Evolutionary conservation across 2,113 vertebrate species (phyloP), one percentile per base, ranked within the genome.

Genomic region (Actenoides lindsayi): DNA sequence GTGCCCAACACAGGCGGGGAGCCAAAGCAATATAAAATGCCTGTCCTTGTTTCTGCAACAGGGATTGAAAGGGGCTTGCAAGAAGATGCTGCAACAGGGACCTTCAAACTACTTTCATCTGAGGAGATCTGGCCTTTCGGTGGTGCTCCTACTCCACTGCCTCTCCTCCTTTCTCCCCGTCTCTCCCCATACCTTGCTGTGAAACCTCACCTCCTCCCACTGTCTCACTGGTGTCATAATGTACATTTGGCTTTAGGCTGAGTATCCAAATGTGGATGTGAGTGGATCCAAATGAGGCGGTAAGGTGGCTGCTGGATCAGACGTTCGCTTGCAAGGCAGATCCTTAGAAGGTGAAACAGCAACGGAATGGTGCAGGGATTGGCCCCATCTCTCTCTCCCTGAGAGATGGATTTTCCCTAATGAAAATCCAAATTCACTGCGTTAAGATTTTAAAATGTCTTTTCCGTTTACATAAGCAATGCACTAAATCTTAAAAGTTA

Each of bases 161-260:
- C 28, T 89, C 60, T 42, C 28, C 54, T 71, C 31, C 59, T 50
- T 62, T 35, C 39, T 70, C 65, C 28, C 25, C 20, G 31, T 20
- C 30, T 50, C 33, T 75, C 27, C 31, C 35, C 17, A 1, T 1
- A 27, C 8, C 23, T 46, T 68, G 41, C 77, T 64, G 86, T 82
- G 87, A 95, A 90, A 87, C 78, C 51, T 96, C 96, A 71, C 89
- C 48, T 93, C 81, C 93, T 94, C 77, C 83, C 74, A 41, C 80
- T 6, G 83, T 94, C 91, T 93, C 83, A 57, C 87, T 84, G 65
- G 30, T 97, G 89, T 48, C 73, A 39, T 9, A 41, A 59, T 0
- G 9, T n/a, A 68, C 65, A n/a, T 4, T 60, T 44, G 59, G 69
- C 60, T n/a, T 64, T n/a, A 56, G 68, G 46, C 11, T 56, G 84